phyloP scores from a whole-genome alignment of 2,113 vertebrate genomes.

The Myodes glareolus region DNA sequence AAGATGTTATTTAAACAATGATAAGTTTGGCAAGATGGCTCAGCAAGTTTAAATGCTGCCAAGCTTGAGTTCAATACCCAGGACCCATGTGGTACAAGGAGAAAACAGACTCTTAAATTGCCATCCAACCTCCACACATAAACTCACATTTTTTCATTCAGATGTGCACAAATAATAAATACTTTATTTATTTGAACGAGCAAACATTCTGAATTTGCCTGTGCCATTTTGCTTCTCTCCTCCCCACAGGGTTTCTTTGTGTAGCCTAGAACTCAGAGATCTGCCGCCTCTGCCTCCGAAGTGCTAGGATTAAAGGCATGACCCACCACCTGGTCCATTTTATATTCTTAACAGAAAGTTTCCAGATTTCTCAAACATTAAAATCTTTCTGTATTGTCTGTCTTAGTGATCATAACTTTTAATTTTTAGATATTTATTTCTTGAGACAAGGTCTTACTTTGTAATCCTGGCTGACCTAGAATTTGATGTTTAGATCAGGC shows the following conservation, averaged over 20 bases:
- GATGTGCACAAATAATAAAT: background rate
- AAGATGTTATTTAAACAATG: background rate
- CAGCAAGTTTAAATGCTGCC: background rate
- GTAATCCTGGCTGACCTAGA: background rate
- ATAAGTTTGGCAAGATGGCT: background rate
- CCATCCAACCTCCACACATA: background rate
- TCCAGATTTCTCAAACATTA: background rate
- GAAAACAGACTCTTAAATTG: background rate
- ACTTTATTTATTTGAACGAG: background rate
- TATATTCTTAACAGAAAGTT: background rate
- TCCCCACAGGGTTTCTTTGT: background rate
- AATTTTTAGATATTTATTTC: background rate
- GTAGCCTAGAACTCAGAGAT: background rate
- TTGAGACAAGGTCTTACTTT: background rate
- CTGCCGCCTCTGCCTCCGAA: too few relatives aligned
- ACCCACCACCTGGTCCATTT: background rate
- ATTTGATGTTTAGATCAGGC: background rate
- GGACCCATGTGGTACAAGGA: background rate
- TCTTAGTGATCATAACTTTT: background rate
- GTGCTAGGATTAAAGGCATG: background rate
- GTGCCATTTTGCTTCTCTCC: background rate
- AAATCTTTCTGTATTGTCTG: background rate
- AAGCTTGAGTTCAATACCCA: background rate
- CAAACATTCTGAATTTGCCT: background rate
- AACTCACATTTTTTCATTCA: background rate